Percentiles rank a stretch among this genome's conserved stretches.
These are phyloP conservation scores for Drosophila algonquin DNA, from an alignment of 2,888 invertebrate genomes.

Conservation along the genomic window DNA sequence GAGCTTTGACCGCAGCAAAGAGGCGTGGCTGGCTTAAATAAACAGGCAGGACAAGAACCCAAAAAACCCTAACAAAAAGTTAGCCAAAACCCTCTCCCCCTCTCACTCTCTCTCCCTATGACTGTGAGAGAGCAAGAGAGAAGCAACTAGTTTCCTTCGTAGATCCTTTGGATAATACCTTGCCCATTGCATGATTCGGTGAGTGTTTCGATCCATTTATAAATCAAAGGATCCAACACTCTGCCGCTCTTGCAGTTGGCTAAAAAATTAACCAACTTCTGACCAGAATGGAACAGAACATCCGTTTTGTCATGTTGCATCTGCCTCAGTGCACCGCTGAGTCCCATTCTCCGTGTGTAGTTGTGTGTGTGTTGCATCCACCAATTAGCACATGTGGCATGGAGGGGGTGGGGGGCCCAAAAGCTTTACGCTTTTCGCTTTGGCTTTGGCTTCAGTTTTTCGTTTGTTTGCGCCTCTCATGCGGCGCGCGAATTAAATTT, in stretches of 20 bases:
- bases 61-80: neutral
- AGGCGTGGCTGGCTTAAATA: slow-evolving; percentile 29
- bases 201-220: neutral
- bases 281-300: neutral
- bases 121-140: slow-evolving; percentile 10
- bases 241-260: too few relatives aligned
- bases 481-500: slow-evolving; percentile 50
- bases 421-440: slow-evolving; percentile 23
- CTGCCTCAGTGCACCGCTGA: slow-evolving; percentile 1
- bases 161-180: neutral
- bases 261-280: slow-evolving; percentile 41
- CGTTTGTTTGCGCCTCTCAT: slow-evolving; percentile 33
- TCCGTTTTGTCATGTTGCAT: slow-evolving; percentile 3
- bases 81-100: neutral
- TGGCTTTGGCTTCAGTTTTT: slow-evolving; percentile 43
- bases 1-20: slow-evolving; percentile 26
- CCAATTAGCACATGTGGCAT: slow-evolving; percentile 42
- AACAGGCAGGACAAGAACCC: slow-evolving; percentile 4
- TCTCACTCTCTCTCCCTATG: neutral
- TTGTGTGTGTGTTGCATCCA: slow-evolving; percentile 3
- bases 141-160: slow-evolving; percentile 12
- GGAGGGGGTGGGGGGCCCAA: slow-evolving; percentile 13
- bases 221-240: neutral
- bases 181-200: neutral
- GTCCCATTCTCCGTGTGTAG: neutral